These are phyloP conservation scores for Macrophya annulata DNA, from an alignment of 2,888 invertebrate genomes.

Conservation along the genomic window DNA sequence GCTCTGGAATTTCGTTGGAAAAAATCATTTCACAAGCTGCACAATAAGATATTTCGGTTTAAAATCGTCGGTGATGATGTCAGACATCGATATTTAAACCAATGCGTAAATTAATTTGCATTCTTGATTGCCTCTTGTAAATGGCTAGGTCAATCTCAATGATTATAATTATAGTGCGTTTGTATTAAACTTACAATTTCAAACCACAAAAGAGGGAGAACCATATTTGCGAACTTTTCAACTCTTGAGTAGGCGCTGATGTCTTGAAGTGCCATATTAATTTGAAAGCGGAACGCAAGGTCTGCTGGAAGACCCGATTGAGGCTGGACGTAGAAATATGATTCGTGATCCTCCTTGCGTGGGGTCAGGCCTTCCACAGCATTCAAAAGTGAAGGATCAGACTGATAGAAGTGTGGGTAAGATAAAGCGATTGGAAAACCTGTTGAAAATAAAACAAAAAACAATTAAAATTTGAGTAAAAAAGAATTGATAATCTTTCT, in stretches of 20 bases:
- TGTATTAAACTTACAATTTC: conserved; percentile 89
- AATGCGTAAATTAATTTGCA: neutral
- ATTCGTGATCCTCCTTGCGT: conserved; percentile 84
- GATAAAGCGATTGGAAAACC: conserved; percentile 94
- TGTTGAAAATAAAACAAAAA: conserved; percentile 12
- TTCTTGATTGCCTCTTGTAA: neutral
- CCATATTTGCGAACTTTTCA: conserved; percentile 86
- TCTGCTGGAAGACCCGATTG: conserved; percentile 90
- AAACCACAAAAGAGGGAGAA: conserved; percentile 93
- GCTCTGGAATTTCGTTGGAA: conserved; percentile 16
- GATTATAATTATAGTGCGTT: neutral
- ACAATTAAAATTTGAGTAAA: neutral
- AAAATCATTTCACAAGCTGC: conserved; percentile 16
- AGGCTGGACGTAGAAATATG: conserved; percentile 90
- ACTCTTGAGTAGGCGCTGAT: conserved; percentile 85
- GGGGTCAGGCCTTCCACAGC: conserved; percentile 87
- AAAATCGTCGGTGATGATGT: neutral
- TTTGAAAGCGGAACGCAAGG: conserved; percentile 91
- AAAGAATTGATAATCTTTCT: neutral
- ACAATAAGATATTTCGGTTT: neutral
- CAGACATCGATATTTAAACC: neutral
- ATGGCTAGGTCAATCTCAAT: neutral
- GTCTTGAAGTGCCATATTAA: conserved; percentile 91
- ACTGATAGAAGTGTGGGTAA: conserved; percentile 92
- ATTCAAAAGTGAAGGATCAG: conserved; percentile 84